phyloP scores from a whole-genome alignment of 2,797 vertebrate species.

The Onychomys arenicola region DNA sequence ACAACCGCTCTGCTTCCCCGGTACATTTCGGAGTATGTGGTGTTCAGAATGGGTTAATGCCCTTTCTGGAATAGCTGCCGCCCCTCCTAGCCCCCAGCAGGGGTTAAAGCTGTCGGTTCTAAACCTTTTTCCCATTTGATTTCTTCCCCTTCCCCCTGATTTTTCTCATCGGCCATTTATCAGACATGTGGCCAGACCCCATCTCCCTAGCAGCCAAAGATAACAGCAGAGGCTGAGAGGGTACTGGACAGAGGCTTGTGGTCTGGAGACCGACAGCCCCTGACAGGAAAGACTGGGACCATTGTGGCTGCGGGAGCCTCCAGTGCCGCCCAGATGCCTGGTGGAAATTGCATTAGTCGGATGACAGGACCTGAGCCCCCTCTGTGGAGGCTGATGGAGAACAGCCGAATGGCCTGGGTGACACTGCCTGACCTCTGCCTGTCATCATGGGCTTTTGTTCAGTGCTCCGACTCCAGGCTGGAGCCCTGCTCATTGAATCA shows the following conservation, averaged over 20 bases:
- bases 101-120: background rate
- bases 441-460: constrained; percentile 87
- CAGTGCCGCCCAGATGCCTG: constrained; percentile 85
- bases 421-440: constrained; percentile 84
- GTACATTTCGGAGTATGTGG: accelerated
- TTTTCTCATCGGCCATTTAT: background rate
- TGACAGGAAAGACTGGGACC: constrained; percentile 75
- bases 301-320: constrained; percentile 79
- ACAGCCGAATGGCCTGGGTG: constrained; percentile 84
- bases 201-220: background rate
- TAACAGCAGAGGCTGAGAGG: background rate
- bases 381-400: constrained; percentile 86
- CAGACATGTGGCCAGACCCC: background rate
- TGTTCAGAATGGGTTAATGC: background rate
- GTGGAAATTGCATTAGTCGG: constrained; percentile 87
- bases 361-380: constrained; percentile 84
- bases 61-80: background rate
- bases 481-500: constrained; percentile 87
- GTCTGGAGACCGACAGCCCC: constrained; percentile 77
- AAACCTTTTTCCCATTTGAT: background rate
- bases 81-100: background rate
- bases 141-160: background rate
- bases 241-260: background rate
- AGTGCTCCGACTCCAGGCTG: constrained; percentile 82
- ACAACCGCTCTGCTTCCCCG: no score